Base-by-base conservation (phyloP, 2,797 vertebrate genomes). In the Falco novaeseelandiae region DNA sequence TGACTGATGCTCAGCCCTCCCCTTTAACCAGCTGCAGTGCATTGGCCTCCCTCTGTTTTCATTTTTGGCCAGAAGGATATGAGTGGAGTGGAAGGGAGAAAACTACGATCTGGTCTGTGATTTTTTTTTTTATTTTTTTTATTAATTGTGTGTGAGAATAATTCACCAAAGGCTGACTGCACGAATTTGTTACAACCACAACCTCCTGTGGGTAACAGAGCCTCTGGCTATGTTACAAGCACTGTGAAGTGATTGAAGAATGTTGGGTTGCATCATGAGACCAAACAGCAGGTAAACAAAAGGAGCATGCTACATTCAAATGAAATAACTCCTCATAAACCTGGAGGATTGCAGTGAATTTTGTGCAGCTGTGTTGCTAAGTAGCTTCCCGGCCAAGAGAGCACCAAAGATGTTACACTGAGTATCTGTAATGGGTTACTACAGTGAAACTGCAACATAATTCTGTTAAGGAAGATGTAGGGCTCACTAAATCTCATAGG, bases 201-300 rank as follows among this genome's bases (percentile, higher is more conserved):
- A 6, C 32, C 67, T 94, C 40, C 88, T 38, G 42, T 80, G 73
- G 57, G 70, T 91, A 81, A 59, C 79, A 88, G 87, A 95, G 63
- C 46, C 93, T 94, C 81, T 84, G 93, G 62, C 67, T 79, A 4
- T 21, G 40, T 87, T 80, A 44, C 29, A 90, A 54, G 55, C 20
- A 7, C 63, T 52, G 63, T 69, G 76, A 91, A 61, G 44, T 16
- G 52, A 72, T 12, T 78, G 46, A 74, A 72, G 82, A 91, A 89
- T 61, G 48, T 51, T 0, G 1, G 40, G 85, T 90, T 96, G 66
- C 69, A 72, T 84, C 63, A 48, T 58, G 87, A 91, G 77, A 44
- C 59, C 54, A 86, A 96, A 49, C 34, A 79, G 58, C 71, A 96
- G 77, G 67, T 93, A 94, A 95, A 95, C 71, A 96, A 79, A 94